Evolutionary conservation across 1,140 invertebrate genomes (phyloP), one percentile per base, ranked within the genome.

Genomic region (Vanessa atalanta): DNA sequence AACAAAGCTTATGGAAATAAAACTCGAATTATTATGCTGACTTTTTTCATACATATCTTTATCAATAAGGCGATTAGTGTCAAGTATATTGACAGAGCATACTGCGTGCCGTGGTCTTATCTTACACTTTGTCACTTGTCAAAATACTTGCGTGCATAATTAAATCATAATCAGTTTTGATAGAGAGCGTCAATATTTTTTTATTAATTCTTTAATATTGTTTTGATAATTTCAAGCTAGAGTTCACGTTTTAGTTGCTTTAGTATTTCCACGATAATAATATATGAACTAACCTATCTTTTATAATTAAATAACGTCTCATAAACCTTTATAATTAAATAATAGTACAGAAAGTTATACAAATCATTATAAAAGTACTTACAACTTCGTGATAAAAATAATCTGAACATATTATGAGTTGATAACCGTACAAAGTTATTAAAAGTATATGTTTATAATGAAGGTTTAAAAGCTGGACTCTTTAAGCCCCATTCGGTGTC

Each of bases 61-160:
- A 60, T 60, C 55, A 26, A 60, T 60, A 60, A 60, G 55, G 55
- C n/a, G 55, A 60, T 60, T 60, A 60, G 55, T 60, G 55, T 60
- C 55, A 60, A 60, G 55, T 60, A 60, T 60, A 26, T 60, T 60
- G 55, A 60, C 55, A 26, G 55, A 60, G 51, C 51, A 53, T n/a
- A 53, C 51, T 6, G 51, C 51, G 51, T n/a, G 15, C 2, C 16
- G 8, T 60, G 55, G 55, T 2, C 55, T 60, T 60, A 60, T 60
- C 55, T 26, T 13, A 60, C 55, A 60, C 23, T 60, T 60, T 16
- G 12, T 26, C 20, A 12, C 23, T 26, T 60, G 55, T 60, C 55
- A 60, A 60, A 60, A 60, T 60, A 60, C 23, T 13, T 26, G 20
- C 55, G n/a, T 51, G 55, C 23, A 26, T 60, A 60, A 60, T 60